phyloP scores from a whole-genome alignment of 2,797 vertebrate genomes.

The Molossus alvarezi region DNA sequence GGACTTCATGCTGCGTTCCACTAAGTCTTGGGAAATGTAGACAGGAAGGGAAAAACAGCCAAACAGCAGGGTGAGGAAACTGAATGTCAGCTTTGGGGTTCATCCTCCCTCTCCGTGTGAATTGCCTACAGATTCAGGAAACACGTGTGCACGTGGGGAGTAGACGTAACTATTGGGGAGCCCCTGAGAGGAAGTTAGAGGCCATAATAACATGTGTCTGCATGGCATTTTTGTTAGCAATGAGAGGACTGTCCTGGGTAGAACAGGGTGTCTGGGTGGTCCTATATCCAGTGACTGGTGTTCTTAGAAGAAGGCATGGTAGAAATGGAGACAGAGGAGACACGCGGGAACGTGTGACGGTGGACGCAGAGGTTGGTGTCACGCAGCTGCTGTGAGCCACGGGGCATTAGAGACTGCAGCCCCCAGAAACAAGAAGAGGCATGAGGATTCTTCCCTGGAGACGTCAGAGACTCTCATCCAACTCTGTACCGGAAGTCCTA shows the following conservation, averaged over 20 bases:
- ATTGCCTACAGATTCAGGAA: not conserved
- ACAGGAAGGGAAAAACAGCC: not conserved
- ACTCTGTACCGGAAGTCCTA: not conserved
- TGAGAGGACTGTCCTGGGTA: not conserved
- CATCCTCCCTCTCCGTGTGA: not conserved
- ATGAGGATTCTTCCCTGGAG: not conserved
- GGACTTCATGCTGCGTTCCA: not conserved
- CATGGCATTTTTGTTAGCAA: not conserved
- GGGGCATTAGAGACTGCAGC: fast-evolving
- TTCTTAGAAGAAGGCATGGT: not conserved
- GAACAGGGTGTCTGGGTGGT: not conserved
- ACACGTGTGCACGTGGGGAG: not conserved
- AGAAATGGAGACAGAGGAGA: not conserved
- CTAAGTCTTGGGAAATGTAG: not conserved
- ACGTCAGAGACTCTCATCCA: not conserved
- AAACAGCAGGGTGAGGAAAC: not conserved
- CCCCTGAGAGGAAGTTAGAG: not conserved
- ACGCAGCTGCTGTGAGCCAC: not conserved
- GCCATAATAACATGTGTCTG: not conserved
- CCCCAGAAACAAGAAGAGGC: not conserved
- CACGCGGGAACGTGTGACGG: fast-evolving
- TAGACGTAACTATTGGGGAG: not conserved
- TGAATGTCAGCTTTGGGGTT: not conserved
- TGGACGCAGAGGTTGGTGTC: not conserved
- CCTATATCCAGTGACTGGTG: not conserved